phyloP scores from a whole-genome alignment of 2,888 invertebrate genomes.

The Ormyrus thymus region DNA sequence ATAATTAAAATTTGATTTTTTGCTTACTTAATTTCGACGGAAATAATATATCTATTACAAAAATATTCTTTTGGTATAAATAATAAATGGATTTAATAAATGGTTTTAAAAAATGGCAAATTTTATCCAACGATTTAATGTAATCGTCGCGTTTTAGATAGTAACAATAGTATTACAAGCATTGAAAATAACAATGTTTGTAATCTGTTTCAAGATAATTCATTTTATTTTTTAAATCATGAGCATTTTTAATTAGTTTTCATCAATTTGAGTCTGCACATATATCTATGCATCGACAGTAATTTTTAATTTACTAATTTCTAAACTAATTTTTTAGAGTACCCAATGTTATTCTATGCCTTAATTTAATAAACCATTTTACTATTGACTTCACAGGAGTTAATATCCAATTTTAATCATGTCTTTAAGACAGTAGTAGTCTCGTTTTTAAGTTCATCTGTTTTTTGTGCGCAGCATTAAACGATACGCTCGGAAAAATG shows the following conservation, averaged over 20 bases:
- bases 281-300: constrained; percentile 10
- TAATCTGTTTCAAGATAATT: constrained; percentile 15
- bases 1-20: too few relatives aligned
- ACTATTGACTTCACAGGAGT: constrained; percentile 73
- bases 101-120: too few relatives aligned
- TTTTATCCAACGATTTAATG: too few relatives aligned
- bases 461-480: constrained; percentile 67
- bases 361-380: constrained; percentile 51
- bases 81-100: too few relatives aligned
- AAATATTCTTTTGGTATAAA: too few relatives aligned
- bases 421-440: constrained; percentile 56
- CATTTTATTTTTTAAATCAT: background rate
- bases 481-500: constrained; percentile 52
- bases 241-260: constrained; percentile 3
- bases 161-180: too few relatives aligned
- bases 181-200: too few relatives aligned
- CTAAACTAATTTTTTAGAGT: constrained; percentile 23
- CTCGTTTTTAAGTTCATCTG: constrained; percentile 57
- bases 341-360: background rate
- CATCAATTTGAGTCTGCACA: constrained; percentile 13
- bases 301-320: constrained; percentile 11
- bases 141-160: too few relatives aligned
- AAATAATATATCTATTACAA: too few relatives aligned
- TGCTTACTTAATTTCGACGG: too few relatives aligned
- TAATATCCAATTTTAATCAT: constrained; percentile 63